Conservation (phyloP, 2,113 vertebrate genomes). For the Planiliza haematocheilus region DNA sequence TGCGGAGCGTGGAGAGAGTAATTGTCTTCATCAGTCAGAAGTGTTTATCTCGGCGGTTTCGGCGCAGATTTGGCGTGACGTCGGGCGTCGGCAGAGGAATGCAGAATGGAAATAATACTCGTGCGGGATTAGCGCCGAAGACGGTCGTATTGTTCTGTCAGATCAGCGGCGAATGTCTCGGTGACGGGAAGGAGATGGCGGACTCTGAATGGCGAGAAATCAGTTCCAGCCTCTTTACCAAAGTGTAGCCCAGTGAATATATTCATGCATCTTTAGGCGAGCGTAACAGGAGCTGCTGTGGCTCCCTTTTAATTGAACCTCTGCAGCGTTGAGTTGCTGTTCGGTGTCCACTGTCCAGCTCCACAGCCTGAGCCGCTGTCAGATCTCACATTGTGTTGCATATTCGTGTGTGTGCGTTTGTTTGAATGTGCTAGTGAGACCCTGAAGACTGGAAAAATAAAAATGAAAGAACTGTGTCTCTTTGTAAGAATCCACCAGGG, state of each 20-base stretch:
- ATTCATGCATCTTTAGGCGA: no score
- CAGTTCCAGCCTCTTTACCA: neutral
- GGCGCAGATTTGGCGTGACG: constrained; percentile 33
- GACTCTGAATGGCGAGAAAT: neutral
- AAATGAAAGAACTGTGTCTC: constrained; percentile 38
- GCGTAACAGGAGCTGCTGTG: no score
- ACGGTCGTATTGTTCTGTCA: constrained; percentile 9
- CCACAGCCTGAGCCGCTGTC: neutral
- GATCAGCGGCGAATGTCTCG: constrained; percentile 3
- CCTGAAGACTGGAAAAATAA: constrained; percentile 27
- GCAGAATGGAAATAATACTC: constrained; percentile 1
- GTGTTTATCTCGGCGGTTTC: constrained; percentile 48
- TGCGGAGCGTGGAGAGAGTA: constrained; percentile 31
- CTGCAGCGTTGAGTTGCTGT: neutral
- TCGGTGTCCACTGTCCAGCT: neutral
- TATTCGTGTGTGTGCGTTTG: constrained; percentile 3
- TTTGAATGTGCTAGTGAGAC: constrained; percentile 8
- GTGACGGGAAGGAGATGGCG: neutral
- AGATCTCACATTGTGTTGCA: constrained; percentile 18
- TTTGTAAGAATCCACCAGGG: constrained; percentile 45
- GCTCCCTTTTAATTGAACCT: neutral
- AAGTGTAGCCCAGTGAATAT: no score
- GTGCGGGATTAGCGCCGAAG: constrained; percentile 18
- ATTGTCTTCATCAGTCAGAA: constrained; percentile 61
- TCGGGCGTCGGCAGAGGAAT: neutral